These are phyloP conservation scores for Copidosoma floridanum DNA, from an alignment of 1,140 invertebrate species.

Conservation along the genomic window DNA sequence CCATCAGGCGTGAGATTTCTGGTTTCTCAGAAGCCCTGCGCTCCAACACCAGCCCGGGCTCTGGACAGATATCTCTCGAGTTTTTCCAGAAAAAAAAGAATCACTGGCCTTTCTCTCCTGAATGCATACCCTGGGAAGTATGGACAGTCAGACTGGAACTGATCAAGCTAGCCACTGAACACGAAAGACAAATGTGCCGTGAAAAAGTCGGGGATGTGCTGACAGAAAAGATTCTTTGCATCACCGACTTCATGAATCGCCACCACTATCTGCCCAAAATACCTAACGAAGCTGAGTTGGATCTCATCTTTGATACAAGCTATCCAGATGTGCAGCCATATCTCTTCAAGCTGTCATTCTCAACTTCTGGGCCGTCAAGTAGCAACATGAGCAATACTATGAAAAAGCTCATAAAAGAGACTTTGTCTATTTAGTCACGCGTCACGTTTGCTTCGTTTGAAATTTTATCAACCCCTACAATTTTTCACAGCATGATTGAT, in stretches of 20 bases:
- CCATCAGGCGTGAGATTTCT: conserved; percentile 78
- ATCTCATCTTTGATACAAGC: conserved; percentile 91
- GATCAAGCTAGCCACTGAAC: conserved; percentile 80
- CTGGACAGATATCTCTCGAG: conserved; percentile 88
- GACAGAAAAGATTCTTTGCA: conserved; percentile 89
- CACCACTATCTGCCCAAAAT: conserved; percentile 95
- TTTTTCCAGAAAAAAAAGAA: conserved; percentile 91
- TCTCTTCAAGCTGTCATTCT: conserved; percentile 84
- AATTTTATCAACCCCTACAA: no score
- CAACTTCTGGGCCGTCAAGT: conserved; percentile 68
- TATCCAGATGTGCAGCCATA: conserved; percentile 94
- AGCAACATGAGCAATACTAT: conserved; percentile 81
- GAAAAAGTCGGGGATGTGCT: conserved; percentile 90
- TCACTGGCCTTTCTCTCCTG: conserved; percentile 83
- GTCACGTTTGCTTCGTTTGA: background rate
- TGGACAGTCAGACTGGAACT: conserved; percentile 92
- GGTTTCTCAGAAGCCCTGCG: conserved; percentile 83
- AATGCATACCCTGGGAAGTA: conserved; percentile 95
- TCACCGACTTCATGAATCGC: conserved; percentile 92
- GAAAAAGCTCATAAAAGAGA: conserved; percentile 81
- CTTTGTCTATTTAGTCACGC: conserved; percentile 55
- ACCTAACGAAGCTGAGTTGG: conserved; percentile 87
- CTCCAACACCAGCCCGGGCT: conserved; percentile 68
- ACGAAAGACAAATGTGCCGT: conserved; percentile 81
- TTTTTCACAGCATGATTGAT: no score